Conservation (phyloP, 2,113 vertebrate genomes). For the Engystomops pustulosus region DNA sequence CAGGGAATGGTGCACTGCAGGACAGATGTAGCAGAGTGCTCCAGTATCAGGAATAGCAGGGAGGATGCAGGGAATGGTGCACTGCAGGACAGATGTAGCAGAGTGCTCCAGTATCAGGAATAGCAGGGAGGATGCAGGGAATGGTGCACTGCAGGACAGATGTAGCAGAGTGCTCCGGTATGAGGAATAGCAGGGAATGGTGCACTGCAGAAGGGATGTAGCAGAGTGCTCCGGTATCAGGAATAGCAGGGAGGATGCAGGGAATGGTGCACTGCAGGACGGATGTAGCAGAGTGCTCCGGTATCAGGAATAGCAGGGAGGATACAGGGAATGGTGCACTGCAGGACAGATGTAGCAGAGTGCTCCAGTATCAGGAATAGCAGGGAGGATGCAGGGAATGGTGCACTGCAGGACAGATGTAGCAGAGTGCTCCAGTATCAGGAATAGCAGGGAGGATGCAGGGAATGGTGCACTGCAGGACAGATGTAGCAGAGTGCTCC, state of each 20-base stretch:
- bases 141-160: too few species aligned
- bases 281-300: neutral
- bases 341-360: neutral
- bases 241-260: neutral
- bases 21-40: too few species aligned
- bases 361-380: neutral
- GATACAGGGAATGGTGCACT: neutral
- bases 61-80: neutral
- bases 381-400: neutral
- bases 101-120: neutral
- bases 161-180: too few species aligned
- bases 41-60: constrained; percentile 5
- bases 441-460: neutral
- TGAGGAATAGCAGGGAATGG: neutral
- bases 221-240: neutral
- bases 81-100: neutral
- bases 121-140: neutral
- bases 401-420: too few species aligned
- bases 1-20: too few species aligned
- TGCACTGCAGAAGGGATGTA: neutral
- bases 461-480: neutral
- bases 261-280: too few species aligned
- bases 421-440: too few species aligned
- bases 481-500: neutral
- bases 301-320: neutral